Base-by-base conservation (phyloP, 2,888 invertebrate genomes). In the Pyrgus malvae region DNA sequence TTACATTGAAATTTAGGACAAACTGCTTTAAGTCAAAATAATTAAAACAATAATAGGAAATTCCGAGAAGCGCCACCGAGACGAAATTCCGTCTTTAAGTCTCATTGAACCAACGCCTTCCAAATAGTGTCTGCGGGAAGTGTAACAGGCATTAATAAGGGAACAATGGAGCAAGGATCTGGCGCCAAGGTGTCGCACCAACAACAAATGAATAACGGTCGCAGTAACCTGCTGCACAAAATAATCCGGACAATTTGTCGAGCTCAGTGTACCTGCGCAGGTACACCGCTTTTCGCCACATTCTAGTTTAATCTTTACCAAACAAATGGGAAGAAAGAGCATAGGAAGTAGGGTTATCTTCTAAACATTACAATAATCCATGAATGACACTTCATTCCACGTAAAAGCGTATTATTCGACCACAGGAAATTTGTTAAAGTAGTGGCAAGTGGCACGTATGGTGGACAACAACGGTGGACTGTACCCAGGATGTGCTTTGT, bases 181-280 rank as follows among this genome's bases (percentile, higher is more conserved):
- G 89, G 89, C 89, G 89, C 88, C 88, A 81, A 70, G 66, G 58
- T 53, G 83, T 77, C 86, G 84, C 68, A 61, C 59, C 55, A 60
- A 61, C 59, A 70, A 78, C 70, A 74, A 76, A 70, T 75, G 76
- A 70, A 75, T 84, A 86, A 86, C 86, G 81, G 85, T 79, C 59
- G 66, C 57, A 61, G 63, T 67, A 66, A 74, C 69, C 65, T 67
- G 73, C 61, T 64, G 51, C 56, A 58, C 62, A 58, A 57, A n/a
- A 59, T 60, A 51, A 59, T 62, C 60, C 69, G 55, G 58, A 56
- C 63, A 64, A 65, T 60, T 66, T 51, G 62, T 63, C 57, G 9
- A 29, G 23, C 44, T 51, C 41, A 38, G 45, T 53, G 53, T 53
- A 64, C 83, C 81, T 81, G 83, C 42, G 61, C 84, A 79, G 83